phyloP scores from a whole-genome alignment of 2,113 vertebrate genomes.

The Mesembrinibis cayennensis region DNA sequence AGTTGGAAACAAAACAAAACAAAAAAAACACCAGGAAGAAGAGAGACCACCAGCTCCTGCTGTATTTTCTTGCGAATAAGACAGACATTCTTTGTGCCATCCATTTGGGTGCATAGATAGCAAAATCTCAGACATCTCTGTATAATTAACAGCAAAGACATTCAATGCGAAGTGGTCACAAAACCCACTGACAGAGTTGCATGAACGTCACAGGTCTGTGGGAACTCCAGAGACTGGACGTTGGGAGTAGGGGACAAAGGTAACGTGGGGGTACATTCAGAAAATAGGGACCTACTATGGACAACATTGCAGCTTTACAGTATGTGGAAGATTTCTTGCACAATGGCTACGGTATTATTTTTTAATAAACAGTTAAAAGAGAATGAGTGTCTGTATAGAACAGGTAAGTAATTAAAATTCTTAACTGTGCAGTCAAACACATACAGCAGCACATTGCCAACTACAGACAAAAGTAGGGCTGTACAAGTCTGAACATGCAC shows the following conservation, averaged over 20 bases:
- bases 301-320: neutral
- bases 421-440: constrained; percentile 58
- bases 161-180: neutral
- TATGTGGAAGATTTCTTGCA: neutral
- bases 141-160: neutral
- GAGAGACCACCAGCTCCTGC: neutral
- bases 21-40: neutral
- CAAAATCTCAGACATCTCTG: neutral
- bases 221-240: neutral
- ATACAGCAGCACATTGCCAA: constrained; percentile 69
- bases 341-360: neutral
- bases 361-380: constrained; percentile 72
- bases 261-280: neutral
- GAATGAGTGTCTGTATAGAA: constrained; percentile 70
- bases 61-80: neutral
- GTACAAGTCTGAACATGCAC: constrained; percentile 81
- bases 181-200: neutral
- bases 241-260: neutral
- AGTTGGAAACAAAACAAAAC: neutral
- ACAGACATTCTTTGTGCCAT: neutral
- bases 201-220: neutral
- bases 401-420: constrained; percentile 75
- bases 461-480: constrained; percentile 71
- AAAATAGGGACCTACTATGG: neutral
- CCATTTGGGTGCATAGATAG: neutral